Percentiles rank a stretch among this genome's conserved stretches.
Evolutionary conservation across 2,113 vertebrate species (phyloP).

Genomic region (Cochlearius cochlearius): DNA sequence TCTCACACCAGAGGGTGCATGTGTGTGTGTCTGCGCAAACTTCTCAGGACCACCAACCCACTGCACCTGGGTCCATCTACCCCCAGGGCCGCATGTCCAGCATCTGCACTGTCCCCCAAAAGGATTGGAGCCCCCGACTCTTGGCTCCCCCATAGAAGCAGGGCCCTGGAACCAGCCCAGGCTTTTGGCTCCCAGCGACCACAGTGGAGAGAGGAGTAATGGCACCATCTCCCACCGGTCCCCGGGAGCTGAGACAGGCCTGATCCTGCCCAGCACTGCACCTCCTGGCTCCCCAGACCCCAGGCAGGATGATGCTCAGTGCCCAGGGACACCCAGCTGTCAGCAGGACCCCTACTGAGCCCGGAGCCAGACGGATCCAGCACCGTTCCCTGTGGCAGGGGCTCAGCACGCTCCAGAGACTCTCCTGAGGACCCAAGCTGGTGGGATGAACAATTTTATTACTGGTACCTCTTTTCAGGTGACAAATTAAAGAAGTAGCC

Average conservation of each 20-base stretch:
- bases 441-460: constrained; percentile 45
- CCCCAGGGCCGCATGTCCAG: fast-evolving
- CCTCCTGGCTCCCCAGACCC: neutral
- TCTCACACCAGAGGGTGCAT: fast-evolving
- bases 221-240: constrained; percentile 10
- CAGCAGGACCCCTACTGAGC: neutral
- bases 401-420: neutral
- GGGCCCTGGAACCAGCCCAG: neutral
- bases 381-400: fast-evolving
- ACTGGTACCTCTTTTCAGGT: neutral
- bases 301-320: fast-evolving
- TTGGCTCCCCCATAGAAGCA: neutral
- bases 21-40: neutral
- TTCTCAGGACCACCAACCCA: neutral
- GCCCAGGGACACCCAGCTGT: neutral
- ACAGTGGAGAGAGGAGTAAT: neutral
- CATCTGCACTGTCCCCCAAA: neutral
- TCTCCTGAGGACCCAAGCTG: fast-evolving
- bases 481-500: constrained; percentile 3
- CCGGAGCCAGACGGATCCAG: fast-evolving
- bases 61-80: too few relatives aligned
- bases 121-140: neutral
- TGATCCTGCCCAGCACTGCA: neutral
- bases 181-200: neutral
- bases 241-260: neutral